phyloP scores from a whole-genome alignment of 2,113 vertebrate species.

The Caranx ignobilis region DNA sequence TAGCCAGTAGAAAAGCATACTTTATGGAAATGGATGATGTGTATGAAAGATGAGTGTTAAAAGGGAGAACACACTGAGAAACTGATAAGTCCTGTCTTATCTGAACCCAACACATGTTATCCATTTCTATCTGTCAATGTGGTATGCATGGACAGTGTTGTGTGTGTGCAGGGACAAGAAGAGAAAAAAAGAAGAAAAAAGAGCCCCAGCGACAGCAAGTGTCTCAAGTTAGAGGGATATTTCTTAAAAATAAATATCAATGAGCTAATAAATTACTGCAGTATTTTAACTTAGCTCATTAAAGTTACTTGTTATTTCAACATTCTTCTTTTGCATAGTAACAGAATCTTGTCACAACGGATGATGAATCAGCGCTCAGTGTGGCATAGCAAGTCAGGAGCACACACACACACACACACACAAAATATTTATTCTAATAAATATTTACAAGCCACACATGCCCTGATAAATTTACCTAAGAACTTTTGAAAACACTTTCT shows the following conservation, averaged over 20 bases:
- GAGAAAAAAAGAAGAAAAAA: too few relatives aligned
- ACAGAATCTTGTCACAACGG: not conserved
- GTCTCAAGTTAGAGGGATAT: not conserved
- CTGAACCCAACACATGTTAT: conserved; percentile 54
- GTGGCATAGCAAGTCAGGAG: not conserved
- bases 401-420: not conserved
- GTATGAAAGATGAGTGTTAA: conserved; percentile 48
- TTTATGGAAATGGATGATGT: conserved; percentile 40
- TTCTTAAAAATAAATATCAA: not conserved
- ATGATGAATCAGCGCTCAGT: not conserved
- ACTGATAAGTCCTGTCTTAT: conserved; percentile 64
- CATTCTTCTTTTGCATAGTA: not conserved
- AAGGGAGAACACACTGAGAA: conserved; percentile 48
- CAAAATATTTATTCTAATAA: not conserved
- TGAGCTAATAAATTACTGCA: not conserved
- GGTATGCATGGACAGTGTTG: not conserved
- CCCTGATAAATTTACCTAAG: not conserved
- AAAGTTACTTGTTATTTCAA: not conserved
- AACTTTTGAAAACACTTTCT: conserved; percentile 14
- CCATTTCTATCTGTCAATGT: conserved; percentile 26
- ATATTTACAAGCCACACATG: conserved; percentile 5
- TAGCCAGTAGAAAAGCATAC: conserved; percentile 22
- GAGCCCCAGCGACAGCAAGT: not conserved
- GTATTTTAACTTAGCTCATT: not conserved
- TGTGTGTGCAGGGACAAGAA: not conserved